phyloP scores from a whole-genome alignment of 2,888 invertebrate species.

The Archaeoteleia sp. region DNA sequence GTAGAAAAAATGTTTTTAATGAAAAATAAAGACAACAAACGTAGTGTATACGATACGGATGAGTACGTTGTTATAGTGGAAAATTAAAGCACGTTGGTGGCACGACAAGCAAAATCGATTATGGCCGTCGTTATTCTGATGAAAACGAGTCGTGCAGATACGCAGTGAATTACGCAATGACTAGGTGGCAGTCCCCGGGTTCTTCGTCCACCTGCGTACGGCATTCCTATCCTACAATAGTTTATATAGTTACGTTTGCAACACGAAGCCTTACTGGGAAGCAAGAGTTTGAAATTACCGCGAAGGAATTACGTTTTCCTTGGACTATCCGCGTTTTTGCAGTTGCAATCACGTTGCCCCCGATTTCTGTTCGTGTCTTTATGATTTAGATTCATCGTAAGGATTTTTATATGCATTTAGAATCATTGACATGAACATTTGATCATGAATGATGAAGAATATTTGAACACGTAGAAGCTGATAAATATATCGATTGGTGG shows the following conservation, averaged over 20 bases:
- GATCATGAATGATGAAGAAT: too few relatives aligned
- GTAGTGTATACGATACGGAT: slow-evolving; percentile 1
- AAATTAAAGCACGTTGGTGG: slow-evolving; percentile 10
- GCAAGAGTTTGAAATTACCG: slow-evolving; percentile 17
- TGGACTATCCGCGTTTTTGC: too few relatives aligned
- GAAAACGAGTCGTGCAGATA: slow-evolving; percentile 24
- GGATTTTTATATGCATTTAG: too few relatives aligned
- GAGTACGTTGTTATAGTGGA: slow-evolving; percentile 1
- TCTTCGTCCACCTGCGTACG: slow-evolving; percentile 22
- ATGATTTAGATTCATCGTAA: too few relatives aligned
- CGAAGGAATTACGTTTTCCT: slow-evolving; percentile 1
- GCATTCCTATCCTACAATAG: slow-evolving; percentile 26
- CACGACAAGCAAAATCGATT: slow-evolving; percentile 33
- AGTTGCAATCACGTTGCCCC: too few relatives aligned
- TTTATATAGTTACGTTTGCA: slow-evolving; percentile 4
- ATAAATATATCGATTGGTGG: too few relatives aligned
- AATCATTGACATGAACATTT: too few relatives aligned
- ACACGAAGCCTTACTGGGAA: slow-evolving; percentile 27
- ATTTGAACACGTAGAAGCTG: too few relatives aligned
- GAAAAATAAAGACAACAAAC: background rate
- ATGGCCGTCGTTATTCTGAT: slow-evolving; percentile 28
- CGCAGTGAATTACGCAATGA: slow-evolving; percentile 24
- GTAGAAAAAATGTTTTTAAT: too few relatives aligned
- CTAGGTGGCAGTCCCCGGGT: slow-evolving; percentile 13
- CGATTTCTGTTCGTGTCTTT: too few relatives aligned